Conservation (phyloP, 2,113 vertebrate species). For the Charina bottae region DNA sequence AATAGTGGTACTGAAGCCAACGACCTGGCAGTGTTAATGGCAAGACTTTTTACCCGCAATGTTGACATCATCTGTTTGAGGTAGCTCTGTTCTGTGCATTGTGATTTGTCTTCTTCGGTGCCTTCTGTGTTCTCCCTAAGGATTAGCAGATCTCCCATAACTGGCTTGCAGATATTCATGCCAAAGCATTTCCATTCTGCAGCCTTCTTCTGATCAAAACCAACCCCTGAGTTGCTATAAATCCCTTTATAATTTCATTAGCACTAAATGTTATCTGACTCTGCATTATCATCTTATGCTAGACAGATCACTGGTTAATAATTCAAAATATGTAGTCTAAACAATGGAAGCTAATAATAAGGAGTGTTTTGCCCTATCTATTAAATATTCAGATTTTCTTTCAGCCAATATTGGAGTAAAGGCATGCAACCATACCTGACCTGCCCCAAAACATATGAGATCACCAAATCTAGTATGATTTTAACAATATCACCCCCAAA, state of each 20-base stretch:
- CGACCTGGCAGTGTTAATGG: slow-evolving; percentile 91
- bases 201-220: neutral
- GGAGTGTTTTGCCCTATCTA: neutral
- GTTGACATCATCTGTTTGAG: slow-evolving; percentile 88
- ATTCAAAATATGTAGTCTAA: neutral
- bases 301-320: neutral
- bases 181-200: neutral
- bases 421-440: neutral
- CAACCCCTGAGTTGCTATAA: neutral
- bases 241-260: neutral
- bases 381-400: neutral
- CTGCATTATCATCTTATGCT: neutral
- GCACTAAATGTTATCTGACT: neutral
- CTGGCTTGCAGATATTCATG: neutral
- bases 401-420: neutral
- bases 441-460: neutral
- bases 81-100: slow-evolving; percentile 62
- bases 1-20: slow-evolving; percentile 97
- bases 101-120: neutral
- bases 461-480: neutral
- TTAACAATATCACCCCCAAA: neutral
- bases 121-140: neutral
- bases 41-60: slow-evolving; percentile 84
- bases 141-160: neutral
- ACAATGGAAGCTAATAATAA: neutral